phyloP scores from a whole-genome alignment of 2,888 invertebrate genomes.

The Morinoia aosen region DNA sequence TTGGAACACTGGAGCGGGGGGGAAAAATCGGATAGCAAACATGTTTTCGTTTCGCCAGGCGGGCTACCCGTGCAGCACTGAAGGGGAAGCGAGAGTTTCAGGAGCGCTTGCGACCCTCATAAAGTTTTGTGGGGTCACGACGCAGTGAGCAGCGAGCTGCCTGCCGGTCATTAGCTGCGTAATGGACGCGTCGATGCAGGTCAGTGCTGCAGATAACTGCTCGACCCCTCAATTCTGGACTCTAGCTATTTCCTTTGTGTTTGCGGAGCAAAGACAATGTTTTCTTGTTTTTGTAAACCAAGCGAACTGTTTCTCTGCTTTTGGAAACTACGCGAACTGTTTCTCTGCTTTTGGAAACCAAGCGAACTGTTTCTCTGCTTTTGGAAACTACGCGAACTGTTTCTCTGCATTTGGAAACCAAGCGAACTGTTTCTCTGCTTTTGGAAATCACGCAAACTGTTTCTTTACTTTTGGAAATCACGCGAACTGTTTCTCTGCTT shows the following conservation, averaged over 20 bases:
- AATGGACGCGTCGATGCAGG: not conserved
- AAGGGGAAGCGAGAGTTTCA: not conserved
- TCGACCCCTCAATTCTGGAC: not conserved
- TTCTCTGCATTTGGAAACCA: too few species aligned
- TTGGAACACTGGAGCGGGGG: not conserved
- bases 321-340: too few species aligned
- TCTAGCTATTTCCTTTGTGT: not conserved
- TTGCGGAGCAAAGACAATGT: not conserved
- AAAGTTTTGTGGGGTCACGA: constrained; percentile 31
- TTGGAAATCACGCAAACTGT: too few species aligned
- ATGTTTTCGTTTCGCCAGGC: not conserved
- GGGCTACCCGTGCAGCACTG: not conserved
- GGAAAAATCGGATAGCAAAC: not conserved
- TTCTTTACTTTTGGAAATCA: too few species aligned
- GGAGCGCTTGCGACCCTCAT: not conserved
- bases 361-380: too few species aligned
- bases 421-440: too few species aligned
- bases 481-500: too few species aligned
- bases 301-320: too few species aligned
- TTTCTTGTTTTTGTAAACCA: not conserved
- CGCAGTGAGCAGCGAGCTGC: not conserved
- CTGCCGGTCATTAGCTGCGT: not conserved
- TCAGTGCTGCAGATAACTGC: not conserved
- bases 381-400: too few species aligned
- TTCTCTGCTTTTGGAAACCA: too few species aligned